These are phyloP conservation scores for Tachina grossa DNA, from an alignment of 2,888 invertebrate genomes.

Conservation along the genomic window DNA sequence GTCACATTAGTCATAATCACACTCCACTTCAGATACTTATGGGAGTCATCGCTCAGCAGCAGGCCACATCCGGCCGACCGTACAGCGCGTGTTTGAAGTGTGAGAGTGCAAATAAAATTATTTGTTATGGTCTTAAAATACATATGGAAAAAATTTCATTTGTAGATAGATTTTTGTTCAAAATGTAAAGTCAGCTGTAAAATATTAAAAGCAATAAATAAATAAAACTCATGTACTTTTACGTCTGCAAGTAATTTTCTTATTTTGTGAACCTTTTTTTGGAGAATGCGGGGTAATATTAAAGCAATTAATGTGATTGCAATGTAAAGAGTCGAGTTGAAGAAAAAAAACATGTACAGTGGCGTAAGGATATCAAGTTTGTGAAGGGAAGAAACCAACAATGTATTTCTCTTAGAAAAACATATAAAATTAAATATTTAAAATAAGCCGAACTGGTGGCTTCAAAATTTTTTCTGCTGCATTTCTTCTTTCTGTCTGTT, in stretches of 20 bases:
- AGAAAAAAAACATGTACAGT: too few species aligned
- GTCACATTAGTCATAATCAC: conserved; percentile 67
- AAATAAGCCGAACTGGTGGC: too few species aligned
- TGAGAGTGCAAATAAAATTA: conserved; percentile 17
- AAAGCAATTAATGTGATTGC: conserved; percentile 32
- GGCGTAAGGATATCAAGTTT: not conserved
- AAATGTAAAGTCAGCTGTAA: conserved; percentile 7
- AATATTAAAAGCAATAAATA: not conserved
- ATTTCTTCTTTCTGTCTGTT: too few species aligned
- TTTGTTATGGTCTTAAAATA: too few species aligned
- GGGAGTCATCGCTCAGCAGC: conserved; percentile 40
- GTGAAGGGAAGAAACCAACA: not conserved
- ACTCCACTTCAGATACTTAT: conserved; percentile 42
- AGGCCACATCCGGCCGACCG: conserved; percentile 48
- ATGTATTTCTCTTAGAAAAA: too few species aligned
- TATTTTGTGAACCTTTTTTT: not conserved
- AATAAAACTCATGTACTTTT: conserved; percentile 26
- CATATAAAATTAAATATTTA: too few species aligned
- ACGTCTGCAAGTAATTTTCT: conserved; percentile 16
- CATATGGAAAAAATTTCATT: conserved; percentile 35
- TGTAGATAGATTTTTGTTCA: conserved; percentile 11
- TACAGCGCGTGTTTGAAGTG: conserved; percentile 39
- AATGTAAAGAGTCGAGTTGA: not conserved
- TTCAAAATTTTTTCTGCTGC: too few species aligned
- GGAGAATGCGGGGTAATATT: not conserved